These are phyloP conservation scores for Botia almorhae DNA, from an alignment of 2,797 vertebrate species.

Conservation along the genomic window DNA sequence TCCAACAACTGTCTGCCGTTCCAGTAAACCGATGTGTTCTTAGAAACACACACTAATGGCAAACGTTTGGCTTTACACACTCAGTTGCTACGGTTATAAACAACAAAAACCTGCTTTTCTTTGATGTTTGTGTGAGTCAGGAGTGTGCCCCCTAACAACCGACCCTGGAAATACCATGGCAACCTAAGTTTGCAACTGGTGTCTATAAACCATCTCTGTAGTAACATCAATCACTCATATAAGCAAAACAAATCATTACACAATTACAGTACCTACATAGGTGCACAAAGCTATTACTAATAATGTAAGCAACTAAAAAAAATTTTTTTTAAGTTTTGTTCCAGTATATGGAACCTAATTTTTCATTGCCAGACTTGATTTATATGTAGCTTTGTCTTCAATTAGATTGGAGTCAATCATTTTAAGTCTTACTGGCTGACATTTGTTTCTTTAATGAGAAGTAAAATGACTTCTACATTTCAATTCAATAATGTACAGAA, in stretches of 20 bases:
- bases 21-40: slow-evolving; percentile 34
- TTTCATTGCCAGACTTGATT: neutral
- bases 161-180: slow-evolving; percentile 29
- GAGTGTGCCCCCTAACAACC: slow-evolving; percentile 3
- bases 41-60: slow-evolving; percentile 1
- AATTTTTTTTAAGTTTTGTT: neutral
- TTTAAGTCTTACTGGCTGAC: slow-evolving; percentile 19
- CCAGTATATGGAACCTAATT: neutral
- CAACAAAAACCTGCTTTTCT: slow-evolving; percentile 1
- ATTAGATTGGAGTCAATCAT: neutral
- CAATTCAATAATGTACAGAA: too few relatives aligned
- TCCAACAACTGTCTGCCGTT: slow-evolving; percentile 13
- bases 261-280: neutral
- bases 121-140: neutral
- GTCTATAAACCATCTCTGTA: too few relatives aligned
- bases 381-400: neutral
- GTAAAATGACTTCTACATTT: too few relatives aligned
- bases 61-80: slow-evolving; percentile 46
- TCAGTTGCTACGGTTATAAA: slow-evolving; percentile 45
- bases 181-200: neutral
- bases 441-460: neutral
- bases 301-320: neutral
- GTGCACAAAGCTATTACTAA: neutral
- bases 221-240: neutral
- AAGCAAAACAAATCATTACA: slow-evolving; percentile 6